Evolutionary conservation across 2,113 vertebrate species (phyloP).

Genomic region (Rhadina sibilatrix): DNA sequence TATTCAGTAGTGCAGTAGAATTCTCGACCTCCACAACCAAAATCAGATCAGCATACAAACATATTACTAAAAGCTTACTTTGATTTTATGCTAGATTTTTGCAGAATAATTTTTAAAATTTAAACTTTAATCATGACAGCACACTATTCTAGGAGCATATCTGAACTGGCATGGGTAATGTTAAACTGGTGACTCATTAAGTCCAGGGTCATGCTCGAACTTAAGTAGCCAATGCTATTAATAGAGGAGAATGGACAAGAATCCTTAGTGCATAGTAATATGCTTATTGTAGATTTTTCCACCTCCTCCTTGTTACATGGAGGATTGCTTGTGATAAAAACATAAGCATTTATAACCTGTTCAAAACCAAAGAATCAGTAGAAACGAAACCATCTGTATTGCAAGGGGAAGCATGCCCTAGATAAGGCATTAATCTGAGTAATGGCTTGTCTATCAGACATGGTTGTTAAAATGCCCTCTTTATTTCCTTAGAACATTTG

Average conservation of each 20-base stretch:
- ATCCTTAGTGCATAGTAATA: neutral
- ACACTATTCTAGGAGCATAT: neutral
- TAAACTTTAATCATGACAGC: neutral
- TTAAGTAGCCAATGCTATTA: neutral
- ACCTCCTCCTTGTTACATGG: neutral
- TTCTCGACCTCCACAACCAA: neutral
- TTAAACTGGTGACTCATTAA: neutral
- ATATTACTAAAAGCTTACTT: neutral
- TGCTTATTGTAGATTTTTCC: neutral
- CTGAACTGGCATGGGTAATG: neutral
- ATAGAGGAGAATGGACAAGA: neutral
- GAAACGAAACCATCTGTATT: neutral
- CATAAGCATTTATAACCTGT: neutral
- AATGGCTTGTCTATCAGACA: neutral
- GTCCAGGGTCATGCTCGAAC: neutral
- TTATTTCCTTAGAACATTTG: neutral
- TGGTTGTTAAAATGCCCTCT: neutral
- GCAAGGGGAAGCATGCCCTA: neutral
- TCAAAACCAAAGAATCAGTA: neutral
- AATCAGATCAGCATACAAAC: neutral
- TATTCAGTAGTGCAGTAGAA: neutral
- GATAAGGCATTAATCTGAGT: neutral
- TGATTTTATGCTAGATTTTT: neutral
- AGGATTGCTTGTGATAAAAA: neutral
- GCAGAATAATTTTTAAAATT: neutral